Percentiles rank a stretch among this genome's conserved stretches.
Conservation (phyloP, 2,797 vertebrate species). For the Micropoecilia bifurca region DNA sequence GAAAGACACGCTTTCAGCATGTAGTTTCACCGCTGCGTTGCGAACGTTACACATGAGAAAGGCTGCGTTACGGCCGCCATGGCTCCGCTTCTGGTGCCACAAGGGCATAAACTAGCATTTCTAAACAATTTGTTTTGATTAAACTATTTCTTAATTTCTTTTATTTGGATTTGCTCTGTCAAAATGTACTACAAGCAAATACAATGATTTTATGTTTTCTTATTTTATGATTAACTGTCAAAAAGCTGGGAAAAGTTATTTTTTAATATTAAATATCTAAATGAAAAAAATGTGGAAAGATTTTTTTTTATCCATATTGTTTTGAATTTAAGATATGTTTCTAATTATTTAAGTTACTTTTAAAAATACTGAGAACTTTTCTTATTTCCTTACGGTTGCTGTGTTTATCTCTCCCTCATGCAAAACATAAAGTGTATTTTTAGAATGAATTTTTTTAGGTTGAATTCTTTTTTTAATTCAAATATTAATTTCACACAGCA, state of each 20-base stretch:
- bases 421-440: not conserved
- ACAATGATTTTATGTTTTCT: not conserved
- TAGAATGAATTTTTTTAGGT: no score
- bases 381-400: constrained; percentile 6
- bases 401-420: constrained; percentile 48
- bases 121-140: not conserved
- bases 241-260: not conserved
- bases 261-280: not conserved
- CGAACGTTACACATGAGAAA: constrained; percentile 33
- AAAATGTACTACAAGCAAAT: not conserved
- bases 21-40: constrained; percentile 40
- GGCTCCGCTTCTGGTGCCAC: not conserved
- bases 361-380: constrained; percentile 48
- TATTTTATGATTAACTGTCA: not conserved
- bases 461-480: not conserved
- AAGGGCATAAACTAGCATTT: not conserved
- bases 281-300: not conserved
- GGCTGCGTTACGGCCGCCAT: not conserved
- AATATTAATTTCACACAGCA: not conserved
- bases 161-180: not conserved
- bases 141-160: not conserved
- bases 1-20: constrained; percentile 49
- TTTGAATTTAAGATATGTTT: constrained; percentile 9
- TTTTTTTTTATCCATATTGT: not conserved
- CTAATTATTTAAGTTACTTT: constrained; percentile 42